Conservation (phyloP, 1,140 invertebrate genomes). For the Ctenoplectra terminalis region DNA sequence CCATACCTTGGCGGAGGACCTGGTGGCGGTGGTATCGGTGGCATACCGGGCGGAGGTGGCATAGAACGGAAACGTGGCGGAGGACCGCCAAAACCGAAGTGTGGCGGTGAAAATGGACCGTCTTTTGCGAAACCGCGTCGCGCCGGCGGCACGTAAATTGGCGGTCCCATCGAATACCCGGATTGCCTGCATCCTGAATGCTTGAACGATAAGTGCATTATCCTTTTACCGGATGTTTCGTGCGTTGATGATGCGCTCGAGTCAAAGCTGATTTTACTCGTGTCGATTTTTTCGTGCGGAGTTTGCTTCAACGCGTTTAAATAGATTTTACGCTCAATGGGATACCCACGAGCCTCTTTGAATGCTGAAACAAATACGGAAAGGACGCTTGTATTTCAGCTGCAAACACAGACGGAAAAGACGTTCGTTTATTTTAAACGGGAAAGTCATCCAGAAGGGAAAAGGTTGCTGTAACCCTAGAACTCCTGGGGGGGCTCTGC, state of each 20-base stretch:
- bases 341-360: constrained; percentile 84
- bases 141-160: constrained; percentile 22
- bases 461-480: no score
- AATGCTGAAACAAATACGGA: constrained; percentile 81
- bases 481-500: no score
- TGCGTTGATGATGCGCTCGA: background rate
- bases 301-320: constrained; percentile 64
- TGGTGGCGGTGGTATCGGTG: constrained; percentile 24
- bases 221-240: background rate
- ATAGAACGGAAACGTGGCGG: constrained; percentile 58
- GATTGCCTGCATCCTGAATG: background rate
- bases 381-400: background rate
- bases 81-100: constrained; percentile 59
- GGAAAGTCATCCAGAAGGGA: no score
- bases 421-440: no score
- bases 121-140: constrained; percentile 62
- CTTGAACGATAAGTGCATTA: background rate
- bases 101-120: constrained; percentile 46
- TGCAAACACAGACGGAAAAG: no score
- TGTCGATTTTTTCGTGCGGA: constrained; percentile 59
- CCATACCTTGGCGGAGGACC: constrained; percentile 57
- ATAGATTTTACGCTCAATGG: constrained; percentile 84
- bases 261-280: constrained; percentile 39
- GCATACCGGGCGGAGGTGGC: constrained; percentile 48
- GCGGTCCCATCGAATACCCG: constrained; percentile 52